Base-by-base conservation (phyloP, 30 jellyfish, hydroid and myxozoan genomes). In the Hydra vulgaris region DNA sequence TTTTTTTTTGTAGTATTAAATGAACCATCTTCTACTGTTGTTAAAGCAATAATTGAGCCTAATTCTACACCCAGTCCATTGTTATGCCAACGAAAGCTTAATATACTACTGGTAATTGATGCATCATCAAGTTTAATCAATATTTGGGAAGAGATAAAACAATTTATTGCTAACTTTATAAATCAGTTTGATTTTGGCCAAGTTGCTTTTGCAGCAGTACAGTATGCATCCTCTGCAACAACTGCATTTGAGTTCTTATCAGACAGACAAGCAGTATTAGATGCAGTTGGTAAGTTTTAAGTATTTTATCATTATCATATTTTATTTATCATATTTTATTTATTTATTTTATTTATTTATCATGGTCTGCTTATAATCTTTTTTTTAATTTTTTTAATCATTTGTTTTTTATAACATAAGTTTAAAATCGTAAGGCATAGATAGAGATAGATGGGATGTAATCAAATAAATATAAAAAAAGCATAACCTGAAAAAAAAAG, bases 61-160 rank as follows among this genome's bases (percentile, higher is more conserved):
- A 82, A 87, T 20, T 53, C 86, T 7, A 3, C 84, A 25, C 16
- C 84, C 7, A 76, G 79, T 25, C 24, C 81, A 18, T 53, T 81
- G 87, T 53, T 78, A 16, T 91, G 98, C 69, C 26, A 66, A 0
- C 86, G 89, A 19, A 83, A 67, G 15, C 84, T 91, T 22, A 96
- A 86, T 72, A 27, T 91, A 15, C 93, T 88, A 1, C 76, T 91
- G 74, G 74, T 91, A 55, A 74, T 91, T 1, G 98, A 91, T 85
- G 90, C 88, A 5, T 91, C 98, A 0, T 82, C 89, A 79, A 86
- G 95, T 61, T 80, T 86, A 71, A 83, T 81, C 17, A 79, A 53
- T 55, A 85, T 86, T 25, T 91, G 98, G 98, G 84, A 27, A 7
- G 71, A 85, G 61, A 71, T 91, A 8, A 86, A 84, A 70, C 21